Evolutionary conservation across 2,888 invertebrate genomes (phyloP).

Genomic region (Acleris sparsana): DNA sequence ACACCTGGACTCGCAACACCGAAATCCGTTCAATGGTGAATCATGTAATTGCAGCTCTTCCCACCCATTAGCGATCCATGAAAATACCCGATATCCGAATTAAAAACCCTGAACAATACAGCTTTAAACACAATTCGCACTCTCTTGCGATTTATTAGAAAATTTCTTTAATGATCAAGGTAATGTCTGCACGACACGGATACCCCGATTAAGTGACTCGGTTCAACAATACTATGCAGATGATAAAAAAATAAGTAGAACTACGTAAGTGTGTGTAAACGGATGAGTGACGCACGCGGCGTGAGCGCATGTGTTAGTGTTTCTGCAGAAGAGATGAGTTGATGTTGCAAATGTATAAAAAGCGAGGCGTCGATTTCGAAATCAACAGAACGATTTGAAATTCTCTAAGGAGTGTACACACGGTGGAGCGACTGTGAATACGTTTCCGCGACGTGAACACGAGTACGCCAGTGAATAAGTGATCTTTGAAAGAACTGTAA

Average conservation of each 20-base stretch:
- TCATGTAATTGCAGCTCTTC: conserved; percentile 42
- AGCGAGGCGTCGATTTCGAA: conserved; percentile 79
- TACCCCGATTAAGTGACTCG: conserved; percentile 68
- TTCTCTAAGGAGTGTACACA: conserved; percentile 76
- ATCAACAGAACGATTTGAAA: conserved; percentile 80
- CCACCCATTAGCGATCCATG: conserved; percentile 26
- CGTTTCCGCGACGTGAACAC: conserved; percentile 71
- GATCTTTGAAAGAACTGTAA: conserved; percentile 57
- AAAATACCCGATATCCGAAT: conserved; percentile 29
- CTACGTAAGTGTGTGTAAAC: conserved; percentile 52
- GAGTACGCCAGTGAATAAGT: conserved; percentile 58
- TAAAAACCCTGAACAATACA: conserved; percentile 36
- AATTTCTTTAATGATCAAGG: conserved; percentile 49
- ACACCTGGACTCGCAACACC: conserved; percentile 25
- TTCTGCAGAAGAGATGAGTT: conserved; percentile 69
- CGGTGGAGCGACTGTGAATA: conserved; percentile 64
- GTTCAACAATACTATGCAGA: conserved; percentile 65
- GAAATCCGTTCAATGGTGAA: conserved; percentile 51
- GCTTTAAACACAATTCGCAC: conserved; percentile 46
- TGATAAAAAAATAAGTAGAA: conserved; percentile 65
- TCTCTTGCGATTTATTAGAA: conserved; percentile 48
- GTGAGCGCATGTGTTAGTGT: conserved; percentile 48
- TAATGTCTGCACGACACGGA: conserved; percentile 64
- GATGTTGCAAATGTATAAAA: conserved; percentile 81
- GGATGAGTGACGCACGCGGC: conserved; percentile 51